A percentile compares a stretch with the other conserved stretches of the same genome.
phyloP scores from a whole-genome alignment of 2,113 vertebrate species.

The Okapia johnstoni region DNA sequence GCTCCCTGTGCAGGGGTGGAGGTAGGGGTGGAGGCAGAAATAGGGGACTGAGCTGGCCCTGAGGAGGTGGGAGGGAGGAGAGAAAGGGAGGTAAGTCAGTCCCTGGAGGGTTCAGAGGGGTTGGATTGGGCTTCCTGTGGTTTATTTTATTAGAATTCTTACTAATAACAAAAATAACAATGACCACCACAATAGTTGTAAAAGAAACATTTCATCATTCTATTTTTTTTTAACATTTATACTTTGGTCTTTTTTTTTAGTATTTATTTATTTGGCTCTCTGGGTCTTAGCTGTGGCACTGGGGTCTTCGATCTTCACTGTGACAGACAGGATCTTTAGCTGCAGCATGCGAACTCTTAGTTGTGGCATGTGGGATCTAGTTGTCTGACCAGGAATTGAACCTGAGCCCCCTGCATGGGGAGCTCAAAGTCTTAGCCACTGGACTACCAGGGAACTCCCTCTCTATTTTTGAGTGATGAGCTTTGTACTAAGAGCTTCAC shows the following conservation, averaged over 20 bases:
- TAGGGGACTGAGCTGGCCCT: accelerated
- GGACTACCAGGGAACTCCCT: not conserved
- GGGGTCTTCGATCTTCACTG: not conserved
- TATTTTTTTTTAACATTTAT: not conserved
- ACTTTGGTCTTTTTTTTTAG: not conserved
- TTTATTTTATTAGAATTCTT: not conserved
- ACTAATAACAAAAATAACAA: not conserved
- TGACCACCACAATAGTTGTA: not conserved
- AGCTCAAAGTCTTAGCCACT: not conserved
- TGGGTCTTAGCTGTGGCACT: not conserved
- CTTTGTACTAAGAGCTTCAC: not conserved
- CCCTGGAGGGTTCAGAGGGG: not conserved
- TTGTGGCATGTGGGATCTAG: not conserved
- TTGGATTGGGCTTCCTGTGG: not conserved
- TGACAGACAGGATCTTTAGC: not conserved
- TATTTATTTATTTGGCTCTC: not conserved
- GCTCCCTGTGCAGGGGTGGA: not conserved
- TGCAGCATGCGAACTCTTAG: not conserved
- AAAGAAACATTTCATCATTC: not conserved
- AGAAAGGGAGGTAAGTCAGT: not conserved
- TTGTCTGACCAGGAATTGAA: not conserved
- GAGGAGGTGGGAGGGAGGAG: not conserved
- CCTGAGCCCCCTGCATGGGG: not conserved
- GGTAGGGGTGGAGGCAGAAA: not conserved
- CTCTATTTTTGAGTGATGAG: not conserved